A percentile compares a stretch with the other conserved stretches of the same genome.
These are phyloP conservation scores for Xiphophorus hellerii DNA, from an alignment of 2,113 vertebrate species.

Conservation along the genomic window DNA sequence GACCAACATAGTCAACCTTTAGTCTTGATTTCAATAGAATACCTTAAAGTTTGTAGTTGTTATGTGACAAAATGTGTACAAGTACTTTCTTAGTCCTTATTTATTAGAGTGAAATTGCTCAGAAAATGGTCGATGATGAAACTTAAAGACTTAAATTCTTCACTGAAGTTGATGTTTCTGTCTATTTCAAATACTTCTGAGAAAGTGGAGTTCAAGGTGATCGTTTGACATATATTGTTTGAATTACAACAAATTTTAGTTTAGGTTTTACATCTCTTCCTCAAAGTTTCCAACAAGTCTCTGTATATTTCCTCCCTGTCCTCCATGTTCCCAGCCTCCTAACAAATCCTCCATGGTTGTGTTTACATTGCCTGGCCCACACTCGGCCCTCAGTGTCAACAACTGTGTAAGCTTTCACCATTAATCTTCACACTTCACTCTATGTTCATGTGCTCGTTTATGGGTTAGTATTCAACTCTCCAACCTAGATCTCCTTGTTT, in stretches of 20 bases:
- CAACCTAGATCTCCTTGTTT: slow-evolving; percentile 64
- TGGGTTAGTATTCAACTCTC: slow-evolving; percentile 1
- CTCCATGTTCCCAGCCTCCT: background rate
- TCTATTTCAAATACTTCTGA: too few relatives aligned
- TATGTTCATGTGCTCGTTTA: background rate
- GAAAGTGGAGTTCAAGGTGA: background rate
- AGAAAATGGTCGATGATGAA: background rate
- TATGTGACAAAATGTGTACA: too few relatives aligned
- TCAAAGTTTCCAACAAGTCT: background rate
- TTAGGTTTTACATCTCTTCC: too few relatives aligned
- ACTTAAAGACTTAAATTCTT: background rate
- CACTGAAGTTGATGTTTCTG: background rate
- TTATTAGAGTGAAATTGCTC: too few relatives aligned
- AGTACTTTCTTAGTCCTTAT: background rate
- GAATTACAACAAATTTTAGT: too few relatives aligned
- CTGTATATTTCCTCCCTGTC: slow-evolving; percentile 1
- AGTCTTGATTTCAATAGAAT: too few relatives aligned
- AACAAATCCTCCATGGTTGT: background rate
- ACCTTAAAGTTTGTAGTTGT: too few relatives aligned
- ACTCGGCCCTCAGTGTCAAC: slow-evolving; percentile 7
- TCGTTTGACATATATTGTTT: background rate
- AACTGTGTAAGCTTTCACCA: slow-evolving; percentile 12
- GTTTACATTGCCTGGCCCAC: slow-evolving; percentile 36
- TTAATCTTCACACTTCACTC: slow-evolving; percentile 12
- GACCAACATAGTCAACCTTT: too few relatives aligned